Base-by-base conservation (phyloP, 1,140 invertebrate genomes). In the Ceratosolen fusciceps region DNA sequence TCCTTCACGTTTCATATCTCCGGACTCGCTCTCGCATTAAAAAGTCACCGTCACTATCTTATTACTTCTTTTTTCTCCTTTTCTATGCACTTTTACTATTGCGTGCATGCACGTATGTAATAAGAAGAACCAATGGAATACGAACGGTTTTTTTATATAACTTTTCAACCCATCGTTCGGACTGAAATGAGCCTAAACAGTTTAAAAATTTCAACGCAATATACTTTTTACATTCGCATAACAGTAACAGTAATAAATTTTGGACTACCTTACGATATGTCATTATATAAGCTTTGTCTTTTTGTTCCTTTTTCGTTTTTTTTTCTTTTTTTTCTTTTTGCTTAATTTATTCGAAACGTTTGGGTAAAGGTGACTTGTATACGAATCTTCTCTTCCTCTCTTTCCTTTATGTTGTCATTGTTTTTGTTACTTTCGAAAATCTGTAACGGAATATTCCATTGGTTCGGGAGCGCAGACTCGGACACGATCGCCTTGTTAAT, bases 371-470 rank as follows among this genome's bases (percentile, higher is more conserved):
- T n/a, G n/a, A n/a, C n/a, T n/a, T n/a, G n/a, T n/a, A n/a, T n/a
- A n/a, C n/a, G n/a, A n/a, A n/a, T n/a, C n/a, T n/a, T n/a, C n/a
- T n/a, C n/a, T n/a, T n/a, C n/a, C n/a, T n/a, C n/a, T n/a, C n/a
- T n/a, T n/a, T n/a, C n/a, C n/a, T n/a, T n/a, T n/a, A n/a, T n/a
- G n/a, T n/a, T n/a, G n/a, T n/a, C n/a, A n/a, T n/a, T n/a, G n/a
- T n/a, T n/a, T n/a, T n/a, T n/a, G n/a, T n/a, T n/a, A n/a, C n/a
- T n/a, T n/a, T n/a, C n/a, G n/a, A n/a, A n/a, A n/a, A n/a, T n/a
- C n/a, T n/a, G n/a, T n/a, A 72, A 60, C 16, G 39, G 26, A n/a
- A 71, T 81, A 80, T 84, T 86, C 84, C 84, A 87, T 87, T 87
- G 86, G 86, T 85, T 86, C 82, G 52, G 75, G 72, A 82, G 76